Base-by-base conservation (phyloP, 2,888 invertebrate species). In the Notodonta ziczac region DNA sequence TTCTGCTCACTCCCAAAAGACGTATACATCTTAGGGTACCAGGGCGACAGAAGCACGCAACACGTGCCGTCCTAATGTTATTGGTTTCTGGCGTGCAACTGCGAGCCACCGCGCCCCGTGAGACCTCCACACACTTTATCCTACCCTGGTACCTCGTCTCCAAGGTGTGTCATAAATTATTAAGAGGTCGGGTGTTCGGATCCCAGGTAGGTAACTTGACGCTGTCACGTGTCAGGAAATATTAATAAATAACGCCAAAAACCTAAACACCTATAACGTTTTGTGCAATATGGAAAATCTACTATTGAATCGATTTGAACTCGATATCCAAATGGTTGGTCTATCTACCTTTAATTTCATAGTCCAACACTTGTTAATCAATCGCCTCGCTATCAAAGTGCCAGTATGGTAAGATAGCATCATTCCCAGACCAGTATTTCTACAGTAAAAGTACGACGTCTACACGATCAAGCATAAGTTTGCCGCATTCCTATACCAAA, bases 61-160 rank as follows among this genome's bases (percentile, higher is more conserved):
- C 87, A 86, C 85, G 85, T 87, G 81, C 81, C 76, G 77, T 78
- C 81, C 85, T 90, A 91, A 92, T 89, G 89, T 87, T 91, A 91
- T 92, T 90, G 91, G 89, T 89, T 89, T 88, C 79, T 85, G 84
- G 81, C 86, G 86, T 83, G 83, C 84, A 68, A 77, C 75, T 73
- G 75, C 74, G 77, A 68, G 70, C 63, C 66, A 61, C 69, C 67
- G 66, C 73, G 74, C 81, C 89, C 81, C 82, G 73, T 60, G 89
- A 88, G 91, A 89, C 83, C 83, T 74, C 78, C 84, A 86, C 81
- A 60, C 86, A 85, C 82, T 87, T 88, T 86, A 89, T 89, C 82
- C 81, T 63, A 73, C 71, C 83, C 81, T 83, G 79, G 87, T 87
- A 87, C 79, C 74, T 60, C 71, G 72, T 64, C 75, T 78, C 73